Conservation (phyloP, 2,113 vertebrate species). For the Aramus guarauna region DNA sequence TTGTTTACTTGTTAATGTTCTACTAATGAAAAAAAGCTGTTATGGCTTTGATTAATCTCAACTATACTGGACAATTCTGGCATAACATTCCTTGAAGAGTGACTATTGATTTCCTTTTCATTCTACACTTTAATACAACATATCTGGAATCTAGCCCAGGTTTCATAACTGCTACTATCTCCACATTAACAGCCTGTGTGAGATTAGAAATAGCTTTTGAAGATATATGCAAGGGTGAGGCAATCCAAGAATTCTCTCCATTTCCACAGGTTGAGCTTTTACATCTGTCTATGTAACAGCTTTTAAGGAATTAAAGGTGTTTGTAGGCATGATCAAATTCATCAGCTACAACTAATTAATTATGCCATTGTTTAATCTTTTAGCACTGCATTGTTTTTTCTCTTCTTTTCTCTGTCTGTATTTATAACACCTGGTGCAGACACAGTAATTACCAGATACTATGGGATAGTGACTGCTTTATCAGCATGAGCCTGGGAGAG, state of each 20-base stretch:
- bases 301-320: conserved; percentile 52
- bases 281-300: background rate
- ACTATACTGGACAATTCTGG: conserved; percentile 23
- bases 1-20: conserved; percentile 68
- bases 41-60: conserved; percentile 56
- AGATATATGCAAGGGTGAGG: conserved; percentile 35
- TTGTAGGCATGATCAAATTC: conserved; percentile 14
- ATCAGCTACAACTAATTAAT: conserved; percentile 1
- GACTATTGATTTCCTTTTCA: conserved; percentile 69
- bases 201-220: conserved; percentile 58
- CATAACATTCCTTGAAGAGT: conserved; percentile 34
- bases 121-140: conserved; percentile 60
- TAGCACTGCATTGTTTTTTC: background rate
- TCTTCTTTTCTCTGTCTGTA: background rate
- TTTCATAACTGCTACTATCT: conserved; percentile 57
- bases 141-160: conserved; percentile 61
- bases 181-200: conserved; percentile 41
- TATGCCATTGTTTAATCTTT: background rate
- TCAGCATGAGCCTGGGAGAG: background rate
- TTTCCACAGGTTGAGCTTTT: conserved; percentile 56
- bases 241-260: conserved; percentile 43
- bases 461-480: background rate
- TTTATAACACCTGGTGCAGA: background rate
- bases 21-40: conserved; percentile 66
- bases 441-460: background rate